Evolutionary conservation across 2,113 vertebrate genomes (phyloP).

Genomic region (Coptodon rendalli): DNA sequence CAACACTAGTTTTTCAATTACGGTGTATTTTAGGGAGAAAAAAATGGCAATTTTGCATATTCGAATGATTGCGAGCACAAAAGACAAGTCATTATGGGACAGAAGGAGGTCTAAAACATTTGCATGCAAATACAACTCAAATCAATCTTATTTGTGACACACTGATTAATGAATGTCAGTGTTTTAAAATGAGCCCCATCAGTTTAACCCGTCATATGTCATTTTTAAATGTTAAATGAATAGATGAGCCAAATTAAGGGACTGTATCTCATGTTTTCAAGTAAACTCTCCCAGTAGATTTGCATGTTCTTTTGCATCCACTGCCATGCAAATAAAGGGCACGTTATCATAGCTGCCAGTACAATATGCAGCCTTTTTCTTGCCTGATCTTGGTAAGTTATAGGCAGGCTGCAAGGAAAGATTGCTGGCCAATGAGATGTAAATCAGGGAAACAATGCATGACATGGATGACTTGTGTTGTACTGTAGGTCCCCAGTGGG

Average conservation of each 20-base stretch:
- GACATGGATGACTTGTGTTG: neutral
- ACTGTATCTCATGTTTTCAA: neutral
- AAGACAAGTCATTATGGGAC: neutral
- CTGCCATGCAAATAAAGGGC: neutral
- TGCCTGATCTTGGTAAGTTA: constrained; percentile 3
- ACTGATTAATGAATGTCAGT: neutral
- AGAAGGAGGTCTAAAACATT: neutral
- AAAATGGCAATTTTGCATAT: neutral
- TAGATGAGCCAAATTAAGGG: neutral
- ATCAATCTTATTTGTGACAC: neutral
- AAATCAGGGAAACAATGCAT: neutral
- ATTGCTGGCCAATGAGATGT: constrained; percentile 5
- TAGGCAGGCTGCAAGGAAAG: neutral
- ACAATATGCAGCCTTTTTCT: neutral
- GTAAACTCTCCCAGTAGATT: neutral
- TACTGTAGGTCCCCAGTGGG: neutral
- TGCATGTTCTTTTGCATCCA: neutral
- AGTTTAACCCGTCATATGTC: neutral
- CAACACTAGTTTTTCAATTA: neutral
- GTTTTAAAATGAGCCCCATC: constrained; percentile 8
- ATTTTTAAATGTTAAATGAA: neutral
- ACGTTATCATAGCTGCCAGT: neutral
- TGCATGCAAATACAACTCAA: neutral
- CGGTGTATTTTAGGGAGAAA: neutral
- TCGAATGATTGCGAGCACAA: neutral